phyloP scores from a whole-genome alignment of 2,888 invertebrate genomes.

The Rhagonycha lutea region DNA sequence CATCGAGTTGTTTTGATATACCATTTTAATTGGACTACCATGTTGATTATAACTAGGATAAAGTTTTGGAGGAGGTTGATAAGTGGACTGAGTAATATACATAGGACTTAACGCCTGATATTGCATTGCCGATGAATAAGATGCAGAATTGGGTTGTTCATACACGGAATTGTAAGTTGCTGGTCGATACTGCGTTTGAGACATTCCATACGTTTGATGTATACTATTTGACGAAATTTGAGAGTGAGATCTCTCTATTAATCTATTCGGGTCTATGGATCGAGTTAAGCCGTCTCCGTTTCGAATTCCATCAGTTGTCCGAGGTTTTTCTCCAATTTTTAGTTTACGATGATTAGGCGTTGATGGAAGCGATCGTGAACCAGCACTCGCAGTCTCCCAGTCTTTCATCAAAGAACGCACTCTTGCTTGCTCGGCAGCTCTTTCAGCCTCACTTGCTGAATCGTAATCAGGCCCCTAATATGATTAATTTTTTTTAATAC shows the following conservation, averaged over 20 bases:
- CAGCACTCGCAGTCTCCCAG: constrained; percentile 75
- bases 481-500: constrained; percentile 16
- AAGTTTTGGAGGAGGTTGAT: constrained; percentile 40
- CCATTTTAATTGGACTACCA: constrained; percentile 43
- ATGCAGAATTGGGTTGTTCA: constrained; percentile 24
- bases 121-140: constrained; percentile 47
- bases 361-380: constrained; percentile 59
- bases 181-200: constrained; percentile 43
- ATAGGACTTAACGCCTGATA: constrained; percentile 49
- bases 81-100: constrained; percentile 43
- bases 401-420: constrained; percentile 70
- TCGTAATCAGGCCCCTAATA: constrained; percentile 83
- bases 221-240: constrained; percentile 50
- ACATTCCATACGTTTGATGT: constrained; percentile 52
- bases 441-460: constrained; percentile 75
- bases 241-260: constrained; percentile 21
- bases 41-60: constrained; percentile 45
- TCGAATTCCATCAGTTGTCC: constrained; percentile 29
- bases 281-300: constrained; percentile 5
- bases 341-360: constrained; percentile 56
- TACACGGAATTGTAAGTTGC: constrained; percentile 34
- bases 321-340: constrained; percentile 27
- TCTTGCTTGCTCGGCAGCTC: constrained; percentile 69
- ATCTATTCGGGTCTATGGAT: background rate
- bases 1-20: constrained; percentile 40